Conservation (phyloP, 2,113 vertebrate genomes). For the Notothenia coriiceps region DNA sequence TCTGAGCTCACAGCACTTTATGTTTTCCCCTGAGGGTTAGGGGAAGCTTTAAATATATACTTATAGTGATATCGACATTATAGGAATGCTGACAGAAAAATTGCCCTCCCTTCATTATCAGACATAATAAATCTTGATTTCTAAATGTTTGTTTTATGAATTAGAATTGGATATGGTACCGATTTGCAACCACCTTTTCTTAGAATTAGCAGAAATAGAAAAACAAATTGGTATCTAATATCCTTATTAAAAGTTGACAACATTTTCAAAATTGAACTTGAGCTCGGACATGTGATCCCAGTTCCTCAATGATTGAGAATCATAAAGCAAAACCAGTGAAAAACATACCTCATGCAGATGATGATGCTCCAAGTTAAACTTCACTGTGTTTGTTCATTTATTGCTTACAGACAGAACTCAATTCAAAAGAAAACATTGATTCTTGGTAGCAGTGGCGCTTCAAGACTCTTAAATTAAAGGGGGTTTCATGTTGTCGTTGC, state of each 20-base stretch:
- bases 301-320: too few species aligned
- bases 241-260: too few species aligned
- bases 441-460: too few species aligned
- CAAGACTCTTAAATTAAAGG: too few species aligned
- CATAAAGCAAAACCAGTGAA: neutral
- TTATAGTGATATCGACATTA: neutral
- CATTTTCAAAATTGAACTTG: too few species aligned
- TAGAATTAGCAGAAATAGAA: neutral
- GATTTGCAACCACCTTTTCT: neutral
- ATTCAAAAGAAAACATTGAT: neutral
- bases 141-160: slow-evolving; percentile 5
- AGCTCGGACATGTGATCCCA: too few species aligned
- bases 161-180: neutral
- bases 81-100: slow-evolving; percentile 5
- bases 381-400: neutral
- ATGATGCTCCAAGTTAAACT: neutral
- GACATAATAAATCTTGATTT: slow-evolving; percentile 8
- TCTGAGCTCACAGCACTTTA: slow-evolving; percentile 34
- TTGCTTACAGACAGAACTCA: neutral
- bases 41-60: slow-evolving; percentile 35
- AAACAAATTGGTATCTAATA: too few species aligned
- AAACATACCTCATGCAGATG: neutral
- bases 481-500: too few species aligned
- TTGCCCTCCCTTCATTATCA: slow-evolving; percentile 6
- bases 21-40: slow-evolving; percentile 38